These are phyloP conservation scores for Varanus komodoensis DNA, from an alignment of 2,113 vertebrate species.

Conservation along the genomic window DNA sequence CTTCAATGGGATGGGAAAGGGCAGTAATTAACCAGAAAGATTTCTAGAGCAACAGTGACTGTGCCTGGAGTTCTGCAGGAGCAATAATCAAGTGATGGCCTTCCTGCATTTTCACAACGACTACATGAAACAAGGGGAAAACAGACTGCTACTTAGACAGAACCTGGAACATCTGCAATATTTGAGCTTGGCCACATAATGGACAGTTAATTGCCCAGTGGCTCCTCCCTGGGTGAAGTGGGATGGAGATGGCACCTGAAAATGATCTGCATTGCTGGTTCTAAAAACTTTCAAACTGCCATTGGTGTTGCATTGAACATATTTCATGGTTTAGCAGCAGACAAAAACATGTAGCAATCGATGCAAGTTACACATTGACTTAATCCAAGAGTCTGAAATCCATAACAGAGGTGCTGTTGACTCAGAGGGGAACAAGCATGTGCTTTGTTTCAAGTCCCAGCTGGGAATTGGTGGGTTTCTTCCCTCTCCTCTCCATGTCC, in stretches of 20 bases:
- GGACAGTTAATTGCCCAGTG: too few species aligned
- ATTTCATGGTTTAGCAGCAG: neutral
- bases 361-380: neutral
- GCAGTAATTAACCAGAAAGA: neutral
- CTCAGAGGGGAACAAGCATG: neutral
- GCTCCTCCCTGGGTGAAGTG: too few species aligned
- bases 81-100: too few species aligned
- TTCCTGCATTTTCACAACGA: too few species aligned
- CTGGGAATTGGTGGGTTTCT: neutral
- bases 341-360: neutral
- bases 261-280: too few species aligned
- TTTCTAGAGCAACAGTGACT: neutral
- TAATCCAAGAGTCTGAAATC: conserved; percentile 2
- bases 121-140: too few species aligned
- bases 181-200: too few species aligned
- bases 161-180: too few species aligned
- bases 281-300: too few species aligned
- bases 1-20: neutral
- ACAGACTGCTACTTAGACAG: too few species aligned
- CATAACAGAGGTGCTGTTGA: neutral
- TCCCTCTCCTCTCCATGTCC: neutral
- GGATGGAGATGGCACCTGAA: too few species aligned
- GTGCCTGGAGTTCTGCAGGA: neutral
- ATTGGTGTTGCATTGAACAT: too few species aligned
- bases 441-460: neutral